Evolutionary conservation across 2,888 invertebrate genomes (phyloP).

Genomic region (Sinhomidia bicolor): DNA sequence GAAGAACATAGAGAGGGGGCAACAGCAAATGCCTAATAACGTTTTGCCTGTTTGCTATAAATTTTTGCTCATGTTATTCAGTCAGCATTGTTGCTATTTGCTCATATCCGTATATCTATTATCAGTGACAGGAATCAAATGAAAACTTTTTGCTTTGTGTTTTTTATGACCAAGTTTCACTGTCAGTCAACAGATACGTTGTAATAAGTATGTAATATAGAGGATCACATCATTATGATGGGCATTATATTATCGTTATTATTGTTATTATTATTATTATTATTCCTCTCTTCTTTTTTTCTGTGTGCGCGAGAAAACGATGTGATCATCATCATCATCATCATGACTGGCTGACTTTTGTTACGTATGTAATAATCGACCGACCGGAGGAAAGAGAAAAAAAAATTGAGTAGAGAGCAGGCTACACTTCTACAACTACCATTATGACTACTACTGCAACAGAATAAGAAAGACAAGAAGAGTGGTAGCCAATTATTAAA

Average conservation of each 20-base stretch:
- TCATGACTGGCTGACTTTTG: constrained; percentile 62
- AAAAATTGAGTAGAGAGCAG: too few relatives aligned
- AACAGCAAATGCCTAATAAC: not conserved
- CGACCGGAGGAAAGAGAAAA: constrained; percentile 33
- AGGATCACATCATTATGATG: constrained; percentile 60
- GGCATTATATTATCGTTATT: constrained; percentile 42
- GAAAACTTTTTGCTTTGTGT: constrained; percentile 58
- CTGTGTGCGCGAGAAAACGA: constrained; percentile 16
- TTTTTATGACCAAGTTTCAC: constrained; percentile 57
- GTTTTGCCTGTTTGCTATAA: not conserved
- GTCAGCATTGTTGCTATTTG: constrained; percentile 51
- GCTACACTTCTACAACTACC: too few relatives aligned
- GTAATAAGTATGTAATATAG: constrained; percentile 24
- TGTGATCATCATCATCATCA: constrained; percentile 33
- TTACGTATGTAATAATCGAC: constrained; percentile 25
- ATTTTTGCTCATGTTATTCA: constrained; percentile 42
- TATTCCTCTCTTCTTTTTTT: not conserved
- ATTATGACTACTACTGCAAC: too few relatives aligned
- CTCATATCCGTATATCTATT: constrained; percentile 70
- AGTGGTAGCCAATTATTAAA: constrained; percentile 61
- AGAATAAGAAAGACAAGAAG: constrained; percentile 7
- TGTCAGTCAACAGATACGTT: constrained; percentile 51
- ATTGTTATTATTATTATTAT: constrained; percentile 19
- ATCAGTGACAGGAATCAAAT: constrained; percentile 75
- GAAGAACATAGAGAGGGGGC: not conserved